These are phyloP conservation scores for Morbakka virulenta DNA, from an alignment of 30 jellyfish, hydroid and myxozoan genomes.

Conservation along the genomic window DNA sequence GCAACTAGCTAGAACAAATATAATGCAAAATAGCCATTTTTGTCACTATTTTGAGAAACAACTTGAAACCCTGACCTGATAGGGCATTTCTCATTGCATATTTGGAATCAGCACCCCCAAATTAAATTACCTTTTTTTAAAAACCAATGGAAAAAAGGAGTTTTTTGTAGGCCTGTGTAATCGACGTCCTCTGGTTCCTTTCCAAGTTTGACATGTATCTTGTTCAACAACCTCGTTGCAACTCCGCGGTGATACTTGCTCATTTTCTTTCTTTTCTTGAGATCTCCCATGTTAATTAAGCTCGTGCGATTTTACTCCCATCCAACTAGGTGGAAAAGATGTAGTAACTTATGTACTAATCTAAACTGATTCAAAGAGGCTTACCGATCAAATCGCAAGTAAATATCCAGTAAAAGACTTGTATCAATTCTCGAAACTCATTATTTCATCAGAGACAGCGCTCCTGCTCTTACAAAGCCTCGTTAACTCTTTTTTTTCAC, in stretches of 20 bases:
- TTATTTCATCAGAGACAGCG: not conserved
- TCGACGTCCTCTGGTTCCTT: too few species aligned
- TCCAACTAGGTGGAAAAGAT: slow-evolving; percentile 9
- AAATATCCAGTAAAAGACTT: too few species aligned
- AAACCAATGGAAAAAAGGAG: too few species aligned
- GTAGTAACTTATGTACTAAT: not conserved
- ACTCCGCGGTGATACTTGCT: slow-evolving; percentile 27
- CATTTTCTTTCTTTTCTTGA: slow-evolving; percentile 20
- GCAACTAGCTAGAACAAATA: too few species aligned
- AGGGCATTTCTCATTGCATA: too few species aligned
- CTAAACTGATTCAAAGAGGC: slow-evolving; percentile 6
- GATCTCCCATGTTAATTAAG: slow-evolving; percentile 11
- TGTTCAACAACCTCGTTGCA: slow-evolving; percentile 5
- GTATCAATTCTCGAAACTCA: not conserved
- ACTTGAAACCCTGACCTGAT: too few species aligned
- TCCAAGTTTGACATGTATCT: slow-evolving; percentile 3
- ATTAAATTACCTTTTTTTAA: too few species aligned
- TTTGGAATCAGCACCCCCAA: too few species aligned
- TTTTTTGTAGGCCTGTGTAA: too few species aligned
- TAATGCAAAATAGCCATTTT: too few species aligned
- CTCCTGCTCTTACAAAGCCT: slow-evolving; percentile 1
- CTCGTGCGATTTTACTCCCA: slow-evolving; percentile 23
- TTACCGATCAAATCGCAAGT: not conserved
- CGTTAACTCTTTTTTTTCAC: not conserved
- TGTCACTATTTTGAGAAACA: too few species aligned